phyloP scores from a whole-genome alignment of 2,888 invertebrate genomes.

The Callosobruchus maculatus region DNA sequence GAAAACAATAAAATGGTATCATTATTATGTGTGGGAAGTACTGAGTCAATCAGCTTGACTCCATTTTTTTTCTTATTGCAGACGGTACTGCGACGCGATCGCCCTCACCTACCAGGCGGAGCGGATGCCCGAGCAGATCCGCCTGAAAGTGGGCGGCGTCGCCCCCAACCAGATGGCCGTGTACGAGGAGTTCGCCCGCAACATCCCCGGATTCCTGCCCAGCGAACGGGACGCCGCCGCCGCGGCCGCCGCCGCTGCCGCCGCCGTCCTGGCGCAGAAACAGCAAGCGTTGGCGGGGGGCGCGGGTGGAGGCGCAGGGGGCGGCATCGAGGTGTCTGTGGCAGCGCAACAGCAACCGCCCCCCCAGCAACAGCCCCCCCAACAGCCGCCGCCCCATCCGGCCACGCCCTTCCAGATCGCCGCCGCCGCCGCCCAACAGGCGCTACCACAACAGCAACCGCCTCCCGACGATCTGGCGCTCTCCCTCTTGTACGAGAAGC shows the following conservation, averaged over 20 bases:
- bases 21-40: too few species aligned
- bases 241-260: constrained; percentile 44
- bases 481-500: constrained; percentile 67
- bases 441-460: constrained; percentile 39
- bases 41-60: too few species aligned
- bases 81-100: constrained; percentile 85
- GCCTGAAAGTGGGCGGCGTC: constrained; percentile 82
- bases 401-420: constrained; percentile 36
- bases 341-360: too few species aligned
- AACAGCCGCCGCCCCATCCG: constrained; percentile 34
- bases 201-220: constrained; percentile 93
- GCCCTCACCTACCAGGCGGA: constrained; percentile 89
- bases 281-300: constrained; percentile 34
- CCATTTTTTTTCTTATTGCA: too few species aligned
- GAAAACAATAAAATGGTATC: too few species aligned
- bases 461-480: constrained; percentile 73
- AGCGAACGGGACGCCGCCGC: constrained; percentile 74
- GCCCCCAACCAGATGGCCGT: constrained; percentile 83
- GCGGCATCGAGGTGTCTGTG: too few species aligned
- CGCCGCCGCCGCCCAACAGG: too few species aligned
- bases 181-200: constrained; percentile 95
- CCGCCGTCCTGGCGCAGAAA: too few species aligned
- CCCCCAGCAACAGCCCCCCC: constrained; percentile 19
- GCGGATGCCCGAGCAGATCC: constrained; percentile 88
- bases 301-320: too few species aligned